Conservation (phyloP, 2,113 vertebrate species). For the Origma solitaria region DNA sequence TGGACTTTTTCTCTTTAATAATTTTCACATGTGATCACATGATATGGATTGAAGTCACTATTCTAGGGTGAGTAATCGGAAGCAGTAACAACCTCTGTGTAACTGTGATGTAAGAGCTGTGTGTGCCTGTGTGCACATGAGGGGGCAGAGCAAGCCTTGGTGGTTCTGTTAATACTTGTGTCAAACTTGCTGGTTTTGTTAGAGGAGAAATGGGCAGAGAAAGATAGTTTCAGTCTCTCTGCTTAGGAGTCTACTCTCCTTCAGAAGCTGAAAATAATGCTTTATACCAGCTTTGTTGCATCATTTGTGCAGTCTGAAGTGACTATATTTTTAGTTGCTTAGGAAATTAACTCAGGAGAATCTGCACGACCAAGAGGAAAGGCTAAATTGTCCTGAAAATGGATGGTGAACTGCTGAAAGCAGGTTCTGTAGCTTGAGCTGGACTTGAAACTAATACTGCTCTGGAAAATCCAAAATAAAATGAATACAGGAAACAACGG, state of each 20-base stretch:
- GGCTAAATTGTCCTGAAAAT: background rate
- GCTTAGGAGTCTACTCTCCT: background rate
- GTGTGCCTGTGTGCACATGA: background rate
- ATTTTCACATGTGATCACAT: background rate
- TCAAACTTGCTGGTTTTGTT: background rate
- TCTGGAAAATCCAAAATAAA: background rate
- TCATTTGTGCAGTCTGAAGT: background rate
- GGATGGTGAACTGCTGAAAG: background rate
- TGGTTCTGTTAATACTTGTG: background rate
- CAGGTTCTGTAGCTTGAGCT: background rate
- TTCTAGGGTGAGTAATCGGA: background rate
- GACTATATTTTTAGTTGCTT: background rate
- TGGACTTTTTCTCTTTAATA: background rate
- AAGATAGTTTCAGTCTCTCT: background rate
- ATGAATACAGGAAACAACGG: background rate
- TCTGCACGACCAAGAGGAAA: background rate
- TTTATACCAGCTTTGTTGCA: background rate
- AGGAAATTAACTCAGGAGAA: background rate
- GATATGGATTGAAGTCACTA: background rate
- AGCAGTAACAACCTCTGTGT: background rate
- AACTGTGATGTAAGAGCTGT: background rate
- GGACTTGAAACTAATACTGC: background rate
- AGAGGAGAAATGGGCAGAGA: background rate
- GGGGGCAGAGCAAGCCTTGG: background rate
- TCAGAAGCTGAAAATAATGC: background rate